Evolutionary conservation across 2,888 invertebrate genomes (phyloP).

Genomic region (Drosophila cognata): DNA sequence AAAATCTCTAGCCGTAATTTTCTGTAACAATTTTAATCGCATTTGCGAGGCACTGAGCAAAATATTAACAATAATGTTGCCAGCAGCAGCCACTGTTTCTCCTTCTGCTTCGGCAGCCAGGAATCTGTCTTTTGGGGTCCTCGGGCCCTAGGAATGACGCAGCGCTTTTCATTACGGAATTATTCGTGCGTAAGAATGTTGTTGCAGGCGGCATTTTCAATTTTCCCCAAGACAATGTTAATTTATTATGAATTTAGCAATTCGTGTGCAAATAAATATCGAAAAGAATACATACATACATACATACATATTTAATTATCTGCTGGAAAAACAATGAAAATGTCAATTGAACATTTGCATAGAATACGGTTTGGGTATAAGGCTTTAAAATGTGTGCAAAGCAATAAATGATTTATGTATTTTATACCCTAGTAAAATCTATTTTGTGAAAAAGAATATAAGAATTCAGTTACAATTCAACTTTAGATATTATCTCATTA

Average conservation of each 20-base stretch:
- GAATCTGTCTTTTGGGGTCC: slow-evolving; percentile 37
- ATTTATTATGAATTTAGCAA: slow-evolving; percentile 80
- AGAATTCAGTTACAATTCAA: not conserved
- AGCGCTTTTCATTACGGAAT: slow-evolving; percentile 77
- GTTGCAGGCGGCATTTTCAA: slow-evolving; percentile 72
- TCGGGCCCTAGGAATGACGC: slow-evolving; percentile 37
- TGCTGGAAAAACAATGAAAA: slow-evolving; percentile 39
- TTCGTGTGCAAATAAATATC: slow-evolving; percentile 73
- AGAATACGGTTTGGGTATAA: slow-evolving; percentile 17
- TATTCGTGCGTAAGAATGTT: slow-evolving; percentile 80
- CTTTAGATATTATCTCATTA: not conserved
- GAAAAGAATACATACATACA: slow-evolving; percentile 34
- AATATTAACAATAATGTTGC: slow-evolving; percentile 76
- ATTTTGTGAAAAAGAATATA: not conserved
- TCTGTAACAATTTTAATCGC: slow-evolving; percentile 81
- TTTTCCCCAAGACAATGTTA: slow-evolving; percentile 66
- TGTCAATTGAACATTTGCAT: slow-evolving; percentile 61
- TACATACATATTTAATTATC: slow-evolving; percentile 41
- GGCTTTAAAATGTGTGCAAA: slow-evolving; percentile 3
- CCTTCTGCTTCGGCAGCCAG: not conserved
- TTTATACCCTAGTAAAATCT: slow-evolving; percentile 6
- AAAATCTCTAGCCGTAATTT: slow-evolving; percentile 72
- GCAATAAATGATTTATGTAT: slow-evolving; percentile 42
- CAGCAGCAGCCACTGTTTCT: not conserved
- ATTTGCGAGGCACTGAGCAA: slow-evolving; percentile 62